A percentile compares a stretch with the other conserved stretches of the same genome.
Evolutionary conservation across 2,888 invertebrate genomes (phyloP).

Genomic region (Microchrysa polita): DNA sequence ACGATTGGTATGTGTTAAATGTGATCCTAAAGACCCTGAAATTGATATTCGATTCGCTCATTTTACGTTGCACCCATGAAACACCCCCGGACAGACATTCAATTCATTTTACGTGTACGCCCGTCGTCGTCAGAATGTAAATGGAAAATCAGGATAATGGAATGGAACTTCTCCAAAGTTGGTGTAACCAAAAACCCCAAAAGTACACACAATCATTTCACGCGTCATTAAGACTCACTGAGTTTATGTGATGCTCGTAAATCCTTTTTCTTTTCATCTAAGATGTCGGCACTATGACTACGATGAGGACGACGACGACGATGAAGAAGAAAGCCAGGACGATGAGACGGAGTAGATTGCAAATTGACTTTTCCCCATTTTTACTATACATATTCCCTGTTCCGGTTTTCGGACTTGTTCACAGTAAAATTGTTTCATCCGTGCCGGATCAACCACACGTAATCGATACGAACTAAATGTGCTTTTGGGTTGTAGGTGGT

Average conservation of each 20-base stretch:
- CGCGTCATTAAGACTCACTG: constrained; percentile 46
- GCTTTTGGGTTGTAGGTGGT: neutral
- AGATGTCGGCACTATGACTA: neutral
- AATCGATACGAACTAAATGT: neutral
- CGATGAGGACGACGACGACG: too few species aligned
- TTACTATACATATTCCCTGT: neutral
- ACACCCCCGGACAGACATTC: neutral
- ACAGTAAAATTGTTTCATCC: neutral
- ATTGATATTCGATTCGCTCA: constrained; percentile 45
- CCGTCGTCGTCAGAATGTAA: constrained; percentile 6
- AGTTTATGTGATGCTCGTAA: constrained; percentile 40
- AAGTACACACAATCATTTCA: constrained; percentile 46
- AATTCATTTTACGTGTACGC: neutral
- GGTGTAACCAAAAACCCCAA: constrained; percentile 37
- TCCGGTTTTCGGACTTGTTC: neutral
- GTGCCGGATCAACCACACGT: neutral
- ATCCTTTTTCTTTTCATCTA: constrained; percentile 4
- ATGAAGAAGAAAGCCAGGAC: neutral
- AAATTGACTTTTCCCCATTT: constrained; percentile 31
- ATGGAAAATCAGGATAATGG: constrained; percentile 19
- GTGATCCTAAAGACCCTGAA: constrained; percentile 41
- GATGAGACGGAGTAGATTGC: neutral
- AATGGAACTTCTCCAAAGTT: constrained; percentile 18
- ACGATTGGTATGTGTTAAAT: constrained; percentile 26
- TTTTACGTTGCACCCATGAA: neutral